Conservation (phyloP, 2,797 vertebrate species). For the Tauraco hartlaubi region DNA sequence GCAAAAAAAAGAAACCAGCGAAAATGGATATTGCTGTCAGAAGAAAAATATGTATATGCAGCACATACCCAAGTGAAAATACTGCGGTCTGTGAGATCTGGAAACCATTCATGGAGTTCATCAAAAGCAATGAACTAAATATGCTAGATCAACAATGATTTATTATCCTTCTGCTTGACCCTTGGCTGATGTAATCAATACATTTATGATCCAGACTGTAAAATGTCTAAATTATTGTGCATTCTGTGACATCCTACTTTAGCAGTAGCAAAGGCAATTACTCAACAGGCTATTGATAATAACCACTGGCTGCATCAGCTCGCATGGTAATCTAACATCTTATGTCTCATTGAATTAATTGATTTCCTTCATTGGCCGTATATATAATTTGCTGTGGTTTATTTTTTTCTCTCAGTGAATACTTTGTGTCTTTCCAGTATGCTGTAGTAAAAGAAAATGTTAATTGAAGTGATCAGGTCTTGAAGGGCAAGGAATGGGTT, state of each 20-base stretch:
- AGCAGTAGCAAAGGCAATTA: neutral
- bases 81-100: neutral
- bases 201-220: neutral
- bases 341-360: constrained; percentile 35
- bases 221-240: neutral
- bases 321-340: neutral
- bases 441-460: neutral
- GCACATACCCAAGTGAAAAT: neutral
- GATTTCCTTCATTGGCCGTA: constrained; percentile 3
- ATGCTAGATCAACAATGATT: neutral
- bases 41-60: neutral
- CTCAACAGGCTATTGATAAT: constrained; percentile 1
- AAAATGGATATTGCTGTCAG: neutral
- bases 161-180: neutral
- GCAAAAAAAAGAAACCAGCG: neutral
- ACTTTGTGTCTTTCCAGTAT: neutral
- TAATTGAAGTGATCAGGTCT: neutral
- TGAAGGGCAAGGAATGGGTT: neutral
- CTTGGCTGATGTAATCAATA: neutral
- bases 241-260: neutral
- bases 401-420: neutral
- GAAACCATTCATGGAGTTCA: neutral
- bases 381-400: neutral
- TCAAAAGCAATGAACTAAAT: neutral
- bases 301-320: neutral